Percentiles rank a stretch among this genome's conserved stretches.
These are phyloP conservation scores for Coptodon rendalli DNA, from an alignment of 2,113 vertebrate species.

Conservation along the genomic window DNA sequence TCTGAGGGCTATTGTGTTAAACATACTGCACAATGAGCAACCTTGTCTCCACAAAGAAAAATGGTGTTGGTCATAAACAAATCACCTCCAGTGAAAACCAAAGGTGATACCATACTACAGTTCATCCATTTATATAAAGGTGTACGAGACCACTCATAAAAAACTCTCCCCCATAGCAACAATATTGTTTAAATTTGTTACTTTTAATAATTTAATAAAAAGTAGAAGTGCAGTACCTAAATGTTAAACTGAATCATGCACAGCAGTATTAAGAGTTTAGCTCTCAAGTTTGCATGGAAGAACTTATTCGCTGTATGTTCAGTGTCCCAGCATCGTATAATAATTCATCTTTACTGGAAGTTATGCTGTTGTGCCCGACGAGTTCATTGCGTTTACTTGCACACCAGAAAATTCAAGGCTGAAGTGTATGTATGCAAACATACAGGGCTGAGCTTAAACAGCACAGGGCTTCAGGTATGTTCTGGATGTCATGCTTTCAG, in stretches of 20 bases:
- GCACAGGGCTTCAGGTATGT: background rate
- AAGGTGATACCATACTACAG: background rate
- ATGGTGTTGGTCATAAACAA: background rate
- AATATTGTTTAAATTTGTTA: background rate
- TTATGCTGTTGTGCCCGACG: background rate
- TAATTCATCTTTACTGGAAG: background rate
- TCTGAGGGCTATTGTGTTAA: background rate
- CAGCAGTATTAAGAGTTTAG: background rate
- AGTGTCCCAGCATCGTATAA: background rate
- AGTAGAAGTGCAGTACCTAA: background rate
- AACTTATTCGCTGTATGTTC: background rate
- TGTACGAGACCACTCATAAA: background rate
- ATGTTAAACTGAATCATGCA: background rate
- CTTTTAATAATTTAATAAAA: background rate
- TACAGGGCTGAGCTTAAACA: background rate
- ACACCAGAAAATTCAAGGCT: background rate
- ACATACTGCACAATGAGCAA: background rate
- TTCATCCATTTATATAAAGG: background rate
- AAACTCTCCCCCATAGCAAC: background rate
- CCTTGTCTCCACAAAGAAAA: background rate
- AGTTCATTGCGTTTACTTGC: fast-evolving
- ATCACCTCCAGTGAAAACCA: background rate
- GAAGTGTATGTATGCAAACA: background rate
- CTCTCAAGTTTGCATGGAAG: background rate
- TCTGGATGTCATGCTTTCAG: background rate